Base-by-base conservation (phyloP, 2,888 invertebrate species). In the Hirtodrosophila cameraria region DNA sequence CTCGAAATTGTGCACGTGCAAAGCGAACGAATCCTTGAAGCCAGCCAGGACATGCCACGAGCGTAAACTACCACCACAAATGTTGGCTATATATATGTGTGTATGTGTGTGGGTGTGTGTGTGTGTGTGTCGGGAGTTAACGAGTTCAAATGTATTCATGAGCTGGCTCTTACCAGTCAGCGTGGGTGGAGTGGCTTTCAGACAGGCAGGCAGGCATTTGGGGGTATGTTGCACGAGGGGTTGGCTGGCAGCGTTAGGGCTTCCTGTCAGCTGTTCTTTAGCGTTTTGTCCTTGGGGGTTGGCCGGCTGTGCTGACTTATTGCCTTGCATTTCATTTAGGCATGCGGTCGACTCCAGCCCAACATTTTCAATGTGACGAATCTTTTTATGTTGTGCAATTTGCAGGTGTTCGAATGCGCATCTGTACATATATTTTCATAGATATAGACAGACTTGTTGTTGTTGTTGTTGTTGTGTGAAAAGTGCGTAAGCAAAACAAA, bases 61-160 rank as follows among this genome's bases (percentile, higher is more conserved):
- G 43, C 60, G 41, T 53, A 67, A 88, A 88, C 87, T 76, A 88
- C 88, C 89, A 88, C 88, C 88, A 87, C 84, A 79, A 88, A 85
- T 85, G 83, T 86, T 86, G 89, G 85, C 85, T 85, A 86, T 83
- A 85, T 86, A 85, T 86, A 85, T 16, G 57, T 48, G 66, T 50
- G 46, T 55, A 54, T 67, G 31, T 46, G 50, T 41, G 86, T 85
- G 86, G 84, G 86, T 86, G 86, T 86, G 86, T 16, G 57, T 48
- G 66, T 50, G 46, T 55, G 58, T 67, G 31, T 46, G 50, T 41
- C 80, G 86, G 55, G 74, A 87, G 82, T 84, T 89, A 89, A 89
- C 89, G 89, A 89, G 89, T 86, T 87, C 84, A 88, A 87, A 86
- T 89, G 79, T 89, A 89, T 90, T 89, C 90, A 90, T 90, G 89